phyloP scores from a whole-genome alignment of 1,140 invertebrate genomes.

The Trichonephila inaurata region DNA sequence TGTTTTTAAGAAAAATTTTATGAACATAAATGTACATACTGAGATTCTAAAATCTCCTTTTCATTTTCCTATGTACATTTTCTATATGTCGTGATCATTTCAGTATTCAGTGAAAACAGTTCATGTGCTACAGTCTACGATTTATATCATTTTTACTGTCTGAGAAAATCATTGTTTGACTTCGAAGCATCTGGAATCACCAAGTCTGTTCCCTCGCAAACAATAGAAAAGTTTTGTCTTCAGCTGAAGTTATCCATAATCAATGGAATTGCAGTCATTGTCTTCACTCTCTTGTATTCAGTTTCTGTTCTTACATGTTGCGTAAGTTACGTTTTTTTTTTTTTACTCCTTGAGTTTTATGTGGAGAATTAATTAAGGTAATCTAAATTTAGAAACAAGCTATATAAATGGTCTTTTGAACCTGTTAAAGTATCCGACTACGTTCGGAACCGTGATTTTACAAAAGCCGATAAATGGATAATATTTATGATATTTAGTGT shows the following conservation, averaged over 20 bases:
- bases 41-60: too few species aligned
- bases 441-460: too few species aligned
- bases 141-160: constrained; percentile 1
- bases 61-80: too few species aligned
- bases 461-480: too few species aligned
- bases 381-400: too few species aligned
- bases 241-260: constrained; percentile 22
- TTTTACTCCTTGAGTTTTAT: too few species aligned
- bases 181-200: neutral
- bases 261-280: neutral
- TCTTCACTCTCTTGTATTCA: neutral
- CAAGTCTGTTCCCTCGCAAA: neutral
- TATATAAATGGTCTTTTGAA: too few species aligned
- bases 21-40: too few species aligned
- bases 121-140: neutral
- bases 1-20: too few species aligned
- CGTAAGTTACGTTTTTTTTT: neutral
- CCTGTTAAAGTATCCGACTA: too few species aligned
- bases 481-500: too few species aligned
- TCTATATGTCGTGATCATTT: neutral
- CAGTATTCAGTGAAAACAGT: neutral
- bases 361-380: too few species aligned
- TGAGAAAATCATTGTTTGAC: constrained; percentile 37
- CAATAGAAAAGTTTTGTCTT: neutral
- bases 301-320: neutral